These are phyloP conservation scores for Micropoecilia bifurca DNA, from an alignment of 2,797 vertebrate species.

Conservation along the genomic window DNA sequence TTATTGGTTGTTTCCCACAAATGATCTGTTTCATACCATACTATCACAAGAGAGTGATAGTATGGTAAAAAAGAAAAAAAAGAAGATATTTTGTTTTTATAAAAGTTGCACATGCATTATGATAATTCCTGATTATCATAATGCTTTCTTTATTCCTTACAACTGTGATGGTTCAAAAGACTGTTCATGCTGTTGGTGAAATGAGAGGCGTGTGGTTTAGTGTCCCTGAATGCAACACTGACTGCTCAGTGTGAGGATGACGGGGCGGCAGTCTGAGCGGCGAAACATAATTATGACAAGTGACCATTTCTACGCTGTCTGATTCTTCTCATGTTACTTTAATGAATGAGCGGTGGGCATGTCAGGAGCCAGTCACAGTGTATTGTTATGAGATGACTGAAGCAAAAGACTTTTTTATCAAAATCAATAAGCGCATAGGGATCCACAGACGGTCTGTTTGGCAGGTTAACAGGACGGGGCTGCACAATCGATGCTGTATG, in stretches of 20 bases:
- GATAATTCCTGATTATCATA: neutral
- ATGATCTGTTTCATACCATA: too few species aligned
- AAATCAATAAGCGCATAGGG: constrained; percentile 62
- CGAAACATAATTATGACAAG: constrained; percentile 32
- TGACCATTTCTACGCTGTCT: constrained; percentile 53
- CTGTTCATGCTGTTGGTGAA: constrained; percentile 17
- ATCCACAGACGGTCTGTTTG: constrained; percentile 39
- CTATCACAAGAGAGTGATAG: too few species aligned
- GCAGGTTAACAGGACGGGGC: constrained; percentile 33
- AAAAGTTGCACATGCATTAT: neutral
- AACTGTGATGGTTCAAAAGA: neutral
- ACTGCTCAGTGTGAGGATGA: constrained; percentile 24
- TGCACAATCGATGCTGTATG: constrained; percentile 39
- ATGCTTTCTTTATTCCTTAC: neutral
- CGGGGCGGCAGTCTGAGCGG: constrained; percentile 39
- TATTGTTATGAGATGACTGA: constrained; percentile 50
- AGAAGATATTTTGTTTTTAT: neutral
- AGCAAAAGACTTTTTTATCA: constrained; percentile 57
- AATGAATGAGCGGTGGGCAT: constrained; percentile 54
- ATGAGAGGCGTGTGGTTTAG: constrained; percentile 38
- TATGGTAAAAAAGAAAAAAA: too few species aligned
- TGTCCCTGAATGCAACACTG: constrained; percentile 2
- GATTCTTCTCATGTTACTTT: constrained; percentile 64
- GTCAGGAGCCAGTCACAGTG: constrained; percentile 52
- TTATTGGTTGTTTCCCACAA: too few species aligned